A percentile compares a stretch with the other conserved stretches of the same genome.
Conservation (phyloP, 1,140 invertebrate genomes). For the Drosophila subpulchrella region DNA sequence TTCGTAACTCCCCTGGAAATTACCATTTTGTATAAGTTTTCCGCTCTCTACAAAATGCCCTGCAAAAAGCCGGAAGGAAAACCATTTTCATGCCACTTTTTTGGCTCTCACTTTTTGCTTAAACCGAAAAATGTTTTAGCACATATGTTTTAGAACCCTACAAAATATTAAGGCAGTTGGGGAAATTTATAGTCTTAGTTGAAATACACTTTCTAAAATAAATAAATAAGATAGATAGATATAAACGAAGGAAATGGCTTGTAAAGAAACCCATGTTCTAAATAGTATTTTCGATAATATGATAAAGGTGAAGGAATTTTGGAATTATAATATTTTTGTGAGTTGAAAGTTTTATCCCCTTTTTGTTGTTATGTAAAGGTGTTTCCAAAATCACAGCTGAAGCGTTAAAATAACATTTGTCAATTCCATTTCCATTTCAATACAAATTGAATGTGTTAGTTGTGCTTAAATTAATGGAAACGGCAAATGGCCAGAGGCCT, state of each 20-base stretch:
- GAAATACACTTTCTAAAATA: not conserved
- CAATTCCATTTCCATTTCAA: constrained; percentile 25
- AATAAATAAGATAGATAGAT: no score
- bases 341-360: no score
- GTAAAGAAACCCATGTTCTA: no score
- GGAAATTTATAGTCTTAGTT: not conserved
- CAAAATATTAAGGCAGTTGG: not conserved
- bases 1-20: constrained; percentile 18
- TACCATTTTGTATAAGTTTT: constrained; percentile 37
- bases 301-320: no score
- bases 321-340: no score
- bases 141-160: not conserved
- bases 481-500: constrained; percentile 48
- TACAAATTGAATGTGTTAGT: constrained; percentile 54
- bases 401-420: constrained; percentile 32
- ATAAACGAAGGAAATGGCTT: no score
- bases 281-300: not conserved
- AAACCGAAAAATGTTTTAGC: not conserved
- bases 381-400: constrained; percentile 16
- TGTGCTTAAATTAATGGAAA: constrained; percentile 62
- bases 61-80: constrained; percentile 22
- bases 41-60: not conserved
- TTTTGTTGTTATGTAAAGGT: not conserved
- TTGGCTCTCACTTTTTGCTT: not conserved
- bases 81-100: constrained; percentile 11